Conservation (phyloP, 2,113 vertebrate species). For the Eclectus roratus region DNA sequence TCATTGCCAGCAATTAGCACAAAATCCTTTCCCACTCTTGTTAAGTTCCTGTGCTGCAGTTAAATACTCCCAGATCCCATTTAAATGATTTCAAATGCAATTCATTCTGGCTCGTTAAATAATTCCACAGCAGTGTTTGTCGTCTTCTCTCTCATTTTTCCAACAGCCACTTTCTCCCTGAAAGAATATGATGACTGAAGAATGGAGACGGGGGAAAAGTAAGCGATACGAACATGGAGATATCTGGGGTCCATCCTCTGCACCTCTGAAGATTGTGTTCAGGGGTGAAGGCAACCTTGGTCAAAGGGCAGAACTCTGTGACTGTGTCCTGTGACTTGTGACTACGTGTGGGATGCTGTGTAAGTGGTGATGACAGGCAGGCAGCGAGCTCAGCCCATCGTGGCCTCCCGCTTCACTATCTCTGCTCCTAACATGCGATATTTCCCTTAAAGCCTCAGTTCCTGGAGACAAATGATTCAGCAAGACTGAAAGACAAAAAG, state of each 20-base stretch:
- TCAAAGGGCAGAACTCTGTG: background rate
- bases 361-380: background rate
- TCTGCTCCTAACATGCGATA: background rate
- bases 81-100: slow-evolving; percentile 82
- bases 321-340: background rate
- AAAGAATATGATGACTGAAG: background rate
- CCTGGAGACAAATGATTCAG: background rate
- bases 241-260: background rate
- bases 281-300: background rate
- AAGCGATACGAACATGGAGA: background rate
- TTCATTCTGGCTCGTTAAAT: slow-evolving; percentile 83
- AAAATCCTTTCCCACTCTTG: slow-evolving; percentile 79
- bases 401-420: background rate
- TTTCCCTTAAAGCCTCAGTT: background rate
- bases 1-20: slow-evolving; percentile 79
- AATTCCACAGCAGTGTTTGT: slow-evolving; percentile 76
- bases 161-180: slow-evolving; percentile 61
- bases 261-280: background rate
- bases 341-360: background rate
- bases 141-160: slow-evolving; percentile 66
- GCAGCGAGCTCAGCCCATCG: background rate
- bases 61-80: slow-evolving; percentile 83
- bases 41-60: slow-evolving; percentile 80
- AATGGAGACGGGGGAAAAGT: background rate
- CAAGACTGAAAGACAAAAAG: background rate